Evolutionary conservation across 2,113 vertebrate genomes (phyloP), one percentile per base, ranked within the genome.

Genomic region (Acanthisitta chloris): DNA sequence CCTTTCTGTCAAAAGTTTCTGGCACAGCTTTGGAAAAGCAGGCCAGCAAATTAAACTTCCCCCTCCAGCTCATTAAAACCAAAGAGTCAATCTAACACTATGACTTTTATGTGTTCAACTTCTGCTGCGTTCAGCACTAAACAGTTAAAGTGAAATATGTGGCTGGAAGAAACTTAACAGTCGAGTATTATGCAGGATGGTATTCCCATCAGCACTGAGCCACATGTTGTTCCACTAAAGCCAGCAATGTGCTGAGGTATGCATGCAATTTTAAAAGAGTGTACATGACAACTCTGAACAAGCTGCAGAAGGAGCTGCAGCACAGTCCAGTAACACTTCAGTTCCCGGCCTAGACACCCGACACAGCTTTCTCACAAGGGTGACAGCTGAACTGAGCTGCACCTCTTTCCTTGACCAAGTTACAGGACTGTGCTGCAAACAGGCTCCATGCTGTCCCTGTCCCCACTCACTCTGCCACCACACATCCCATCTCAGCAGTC

Each of bases 1-100:
- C 81, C 36, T 84, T 95, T 97, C 95, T 97, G 93, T 89, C 94
- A 90, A 66, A 96, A 87, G 48, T n/a, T 91, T 82, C 86, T 96
- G 94, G 96, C 97, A 96, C 34, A 48, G 76, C 42, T 72, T 85
- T 92, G 91, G 94, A 92, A 96, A 97, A 97, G 74, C 67, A 83
- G 90, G 64, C 84, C 92, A 95, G 38, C 79, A 94, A 95, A 97
- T 90, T 94, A 96, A 97, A 96, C 42, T 81, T 76, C 29, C 81
- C 55, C 45, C 82, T n/a, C 62, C 17, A 64, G 58, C 91, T 95
- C 92, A 95, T 95, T 96, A 97, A 82, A 92, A 76, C 71, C 40
- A 54, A 96, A 77, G 62, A 93, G 73, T 95, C 94, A 96, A 33
- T 86, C 72, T 82, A 92, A 96, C 61, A 83, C 85, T 88, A 62